Evolutionary conservation across 2,888 invertebrate species (phyloP), one percentile per base, ranked within the genome.

Genomic region (Philereme transversata): DNA sequence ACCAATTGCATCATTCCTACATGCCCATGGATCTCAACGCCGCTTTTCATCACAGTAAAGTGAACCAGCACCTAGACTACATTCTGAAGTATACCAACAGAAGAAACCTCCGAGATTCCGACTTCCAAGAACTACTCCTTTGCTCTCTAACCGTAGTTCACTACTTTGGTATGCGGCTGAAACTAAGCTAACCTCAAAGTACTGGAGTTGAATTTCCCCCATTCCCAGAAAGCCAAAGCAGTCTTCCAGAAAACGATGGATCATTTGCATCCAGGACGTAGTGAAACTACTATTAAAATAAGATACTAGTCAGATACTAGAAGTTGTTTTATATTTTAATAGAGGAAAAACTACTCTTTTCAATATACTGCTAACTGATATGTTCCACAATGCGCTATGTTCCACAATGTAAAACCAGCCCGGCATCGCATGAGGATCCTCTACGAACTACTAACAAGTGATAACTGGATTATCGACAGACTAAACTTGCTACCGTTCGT

Each of bases 341-440:
- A 72, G 76, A 62, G 83, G 82, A 0, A 76, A 74, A 53, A 84
- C 78, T 3, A 80, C 72, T 4, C 63, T 87, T 0, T 84, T 83
- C 48, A 81, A 86, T 65, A 47, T 82, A 0, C 76, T 88, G 77
- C 76, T 87, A 1, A 82, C 85, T 0, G 86, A 87, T 49, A 82
- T 87, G 3, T 22, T 2, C 22, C 22, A 44, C 83, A 87, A 62
- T 79, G 66, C 52, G 74, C 79, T 4, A 62, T 86, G 3, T 82
- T 82, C 51, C 75, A 74, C 5, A 80, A 87, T 41, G 68, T 85
- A 0, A 77, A 79, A 7, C 83, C 87, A 5, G 87, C 89, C 0
- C 85, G 90, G 48, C 84, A 88, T 64, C 83, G 93, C 3, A 82
- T 93, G 61, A 80, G 90, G 65, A 87, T 93, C 0, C 74, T 94